phyloP scores from a whole-genome alignment of 30 jellyfish, hydroid and myxozoan genomes.

The Rhopilema esculentum region DNA sequence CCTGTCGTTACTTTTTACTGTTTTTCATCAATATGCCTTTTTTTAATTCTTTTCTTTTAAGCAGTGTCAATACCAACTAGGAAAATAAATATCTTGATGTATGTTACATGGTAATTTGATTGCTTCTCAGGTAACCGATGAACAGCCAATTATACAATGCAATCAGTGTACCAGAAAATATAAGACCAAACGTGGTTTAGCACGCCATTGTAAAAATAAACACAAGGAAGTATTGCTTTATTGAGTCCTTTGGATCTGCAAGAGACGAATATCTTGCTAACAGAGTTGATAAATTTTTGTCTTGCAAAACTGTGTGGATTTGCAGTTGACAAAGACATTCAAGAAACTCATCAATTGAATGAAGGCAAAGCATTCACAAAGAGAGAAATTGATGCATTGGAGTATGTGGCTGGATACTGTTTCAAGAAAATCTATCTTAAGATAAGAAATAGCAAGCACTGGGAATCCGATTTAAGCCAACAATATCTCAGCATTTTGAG shows the following conservation, averaged over 20 bases:
- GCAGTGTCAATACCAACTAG: not conserved
- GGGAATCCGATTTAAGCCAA: conserved; percentile 40
- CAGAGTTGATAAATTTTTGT: not conserved
- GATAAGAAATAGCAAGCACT: conserved; percentile 19
- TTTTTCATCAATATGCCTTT: not conserved
- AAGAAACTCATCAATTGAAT: not conserved
- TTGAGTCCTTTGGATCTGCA: not conserved
- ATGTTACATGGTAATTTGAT: not conserved
- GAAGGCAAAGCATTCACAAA: not conserved
- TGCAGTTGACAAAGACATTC: not conserved
- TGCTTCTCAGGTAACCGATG: conserved; percentile 41
- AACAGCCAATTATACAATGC: conserved; percentile 14
- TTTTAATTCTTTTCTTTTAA: not conserved
- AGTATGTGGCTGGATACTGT: conserved; percentile 45
- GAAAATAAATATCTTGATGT: not conserved
- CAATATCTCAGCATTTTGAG: conserved; percentile 39
- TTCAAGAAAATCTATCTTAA: conserved; percentile 39
- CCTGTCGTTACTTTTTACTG: not conserved
- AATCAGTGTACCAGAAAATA: conserved; percentile 20
- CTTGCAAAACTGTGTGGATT: not conserved
- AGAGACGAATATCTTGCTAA: not conserved
- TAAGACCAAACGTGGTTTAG: conserved; percentile 45
- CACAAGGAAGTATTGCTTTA: conserved; percentile 21
- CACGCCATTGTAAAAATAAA: conserved; percentile 36
- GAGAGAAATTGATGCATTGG: not conserved